phyloP scores from a whole-genome alignment of 2,888 invertebrate species.

The Hoplodrina blanda region DNA sequence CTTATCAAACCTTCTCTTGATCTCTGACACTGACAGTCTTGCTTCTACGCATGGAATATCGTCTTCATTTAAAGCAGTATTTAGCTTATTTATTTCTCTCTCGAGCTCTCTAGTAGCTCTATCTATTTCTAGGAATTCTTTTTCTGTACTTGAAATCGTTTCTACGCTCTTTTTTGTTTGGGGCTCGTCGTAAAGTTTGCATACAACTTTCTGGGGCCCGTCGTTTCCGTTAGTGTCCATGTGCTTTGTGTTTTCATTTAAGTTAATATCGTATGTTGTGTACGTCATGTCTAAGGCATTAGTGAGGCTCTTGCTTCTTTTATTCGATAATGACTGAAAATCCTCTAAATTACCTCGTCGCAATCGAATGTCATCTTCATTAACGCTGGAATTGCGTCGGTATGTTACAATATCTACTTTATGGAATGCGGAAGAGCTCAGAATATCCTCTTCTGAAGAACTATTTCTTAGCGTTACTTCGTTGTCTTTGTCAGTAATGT shows the following conservation, averaged over 20 bases:
- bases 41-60: conserved; percentile 76
- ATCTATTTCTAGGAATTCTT: conserved; percentile 87
- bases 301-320: conserved; percentile 86
- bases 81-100: conserved; percentile 86
- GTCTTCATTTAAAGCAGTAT: conserved; percentile 86
- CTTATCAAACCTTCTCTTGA: conserved; percentile 89
- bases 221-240: conserved; percentile 82
- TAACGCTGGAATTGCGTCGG: conserved; percentile 86
- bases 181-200: conserved; percentile 81
- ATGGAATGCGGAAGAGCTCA: conserved; percentile 77
- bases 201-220: conserved; percentile 83
- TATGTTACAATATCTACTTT: conserved; percentile 85
- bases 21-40: conserved; percentile 84
- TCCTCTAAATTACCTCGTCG: conserved; percentile 86
- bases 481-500: conserved; percentile 54
- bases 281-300: conserved; percentile 78
- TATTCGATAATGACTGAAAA: conserved; percentile 80
- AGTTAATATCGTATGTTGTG: conserved; percentile 83
- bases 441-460: conserved; percentile 78
- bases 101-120: conserved; percentile 85
- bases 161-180: conserved; percentile 83
- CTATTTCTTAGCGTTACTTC: conserved; percentile 63
- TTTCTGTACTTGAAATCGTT: conserved; percentile 86
- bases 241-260: conserved; percentile 76
- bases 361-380: conserved; percentile 85